A percentile compares a stretch with the other conserved stretches of the same genome.
Conservation (phyloP, 2,113 vertebrate species). For the Rhizomys pruinosus region DNA sequence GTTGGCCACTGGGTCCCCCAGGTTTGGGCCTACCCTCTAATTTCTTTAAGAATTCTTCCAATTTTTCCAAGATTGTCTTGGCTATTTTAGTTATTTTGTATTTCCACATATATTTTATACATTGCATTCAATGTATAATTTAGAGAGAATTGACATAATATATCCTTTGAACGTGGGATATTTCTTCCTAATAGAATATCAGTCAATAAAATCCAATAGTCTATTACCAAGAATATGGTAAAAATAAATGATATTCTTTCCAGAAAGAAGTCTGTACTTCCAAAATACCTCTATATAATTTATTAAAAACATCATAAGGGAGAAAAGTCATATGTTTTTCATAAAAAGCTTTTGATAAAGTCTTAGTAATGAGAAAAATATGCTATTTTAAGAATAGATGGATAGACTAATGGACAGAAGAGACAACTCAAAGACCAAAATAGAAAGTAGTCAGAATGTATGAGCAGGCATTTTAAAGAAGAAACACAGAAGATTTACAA, state of each 20-base stretch:
- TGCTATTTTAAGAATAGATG: not conserved
- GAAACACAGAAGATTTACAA: not conserved
- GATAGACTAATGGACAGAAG: not conserved
- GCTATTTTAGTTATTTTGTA: slow-evolving; percentile 19
- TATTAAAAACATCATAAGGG: not conserved
- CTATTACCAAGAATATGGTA: not conserved
- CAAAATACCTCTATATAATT: not conserved
- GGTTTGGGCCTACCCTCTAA: not conserved
- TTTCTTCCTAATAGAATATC: slow-evolving; percentile 27
- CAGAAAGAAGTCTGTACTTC: not conserved
- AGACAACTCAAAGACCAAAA: not conserved
- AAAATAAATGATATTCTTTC: slow-evolving; percentile 5
- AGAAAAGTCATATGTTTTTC: slow-evolving; percentile 24
- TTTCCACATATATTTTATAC: slow-evolving; percentile 24
- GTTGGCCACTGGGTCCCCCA: not conserved
- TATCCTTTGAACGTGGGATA: not conserved
- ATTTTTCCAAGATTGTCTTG: not conserved
- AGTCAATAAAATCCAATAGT: slow-evolving; percentile 2
- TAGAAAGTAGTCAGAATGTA: not conserved
- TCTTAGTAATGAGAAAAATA: not conserved
- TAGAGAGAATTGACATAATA: not conserved
- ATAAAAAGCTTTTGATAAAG: slow-evolving; percentile 35
- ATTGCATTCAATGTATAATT: not conserved
- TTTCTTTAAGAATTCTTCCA: not conserved
- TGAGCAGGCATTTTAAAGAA: not conserved